These are phyloP conservation scores for Heloderma charlesbogerti DNA, from an alignment of 2,113 vertebrate species.

Conservation along the genomic window DNA sequence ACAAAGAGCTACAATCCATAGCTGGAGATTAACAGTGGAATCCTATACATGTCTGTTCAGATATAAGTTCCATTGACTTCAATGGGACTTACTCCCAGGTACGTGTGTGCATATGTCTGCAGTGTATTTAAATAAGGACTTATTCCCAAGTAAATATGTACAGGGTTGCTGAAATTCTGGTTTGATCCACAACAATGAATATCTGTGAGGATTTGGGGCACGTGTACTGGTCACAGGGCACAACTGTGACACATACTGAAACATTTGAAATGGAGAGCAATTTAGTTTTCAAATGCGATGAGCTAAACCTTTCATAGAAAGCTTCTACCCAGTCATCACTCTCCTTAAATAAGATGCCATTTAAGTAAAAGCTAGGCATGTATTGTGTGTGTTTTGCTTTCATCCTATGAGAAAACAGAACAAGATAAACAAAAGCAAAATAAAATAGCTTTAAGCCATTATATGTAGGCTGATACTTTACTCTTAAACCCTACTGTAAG, in stretches of 20 bases:
- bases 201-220: not conserved
- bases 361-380: not conserved
- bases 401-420: not conserved
- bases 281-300: not conserved
- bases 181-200: not conserved
- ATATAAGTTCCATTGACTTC: too few species aligned
- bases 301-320: not conserved
- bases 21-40: not conserved
- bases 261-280: not conserved
- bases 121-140: too few species aligned
- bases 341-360: not conserved
- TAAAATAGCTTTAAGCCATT: constrained; percentile 1
- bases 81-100: too few species aligned
- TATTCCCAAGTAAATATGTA: too few species aligned
- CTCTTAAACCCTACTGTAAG: not conserved
- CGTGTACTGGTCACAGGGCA: too few species aligned
- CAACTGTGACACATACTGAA: not conserved
- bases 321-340: not conserved
- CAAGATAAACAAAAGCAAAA: constrained; percentile 4
- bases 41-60: too few species aligned
- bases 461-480: not conserved
- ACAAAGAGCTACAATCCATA: not conserved
- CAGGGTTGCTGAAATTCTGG: not conserved
- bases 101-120: too few species aligned
- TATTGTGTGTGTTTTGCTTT: not conserved